Base-by-base conservation (phyloP, 2,888 invertebrate species). In the Hypsopygia costalis region DNA sequence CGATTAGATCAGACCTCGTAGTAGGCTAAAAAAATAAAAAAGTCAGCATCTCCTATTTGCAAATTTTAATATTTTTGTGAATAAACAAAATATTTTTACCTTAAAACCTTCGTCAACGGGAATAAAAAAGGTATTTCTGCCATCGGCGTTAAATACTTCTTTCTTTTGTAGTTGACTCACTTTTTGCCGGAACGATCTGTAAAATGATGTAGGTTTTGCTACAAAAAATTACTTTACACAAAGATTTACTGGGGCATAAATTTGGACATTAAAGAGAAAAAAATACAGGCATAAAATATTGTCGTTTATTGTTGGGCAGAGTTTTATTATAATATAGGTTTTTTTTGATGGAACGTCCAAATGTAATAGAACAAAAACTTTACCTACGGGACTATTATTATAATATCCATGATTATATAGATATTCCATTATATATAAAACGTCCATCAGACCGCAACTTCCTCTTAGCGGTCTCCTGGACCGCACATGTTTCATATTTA, bases 81-180 rank as follows among this genome's bases (percentile, higher is more conserved):
- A 27, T 12, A 35, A 44, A 46, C 3, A 16, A 36, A 22, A 33
- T 34, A 43, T 47, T 20, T 45, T 54, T 87, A 96, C 96, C 92
- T 94, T 94, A 63, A 96, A 95, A 43, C 96, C 96, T 72, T 95
- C 95, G 77, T 97, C 97, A 31, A 97, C 93, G 5, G 97, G 97
- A 58, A 97, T 94, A 69, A 97, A 95, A 81, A 96, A 97, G 9
- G 97, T 97, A 74, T 94, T 94, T 44, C 93, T 91, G 35, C 96
- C 96, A 52, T 94, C 93, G 22, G 92, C 92, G 60, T 92, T 93
- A 76, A 94, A 96, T 32, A 95, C 91, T 43, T 92, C 91, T 65
- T 93, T 92, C 79, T 95, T 95, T 55, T 92, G 91, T 56, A 92
- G 91, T 53, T 93, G 88, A 59, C 91, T 90, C 46, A 96, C 93